These are phyloP conservation scores for Oxycera nigricornis DNA, from an alignment of 2,888 invertebrate genomes.

Conservation along the genomic window DNA sequence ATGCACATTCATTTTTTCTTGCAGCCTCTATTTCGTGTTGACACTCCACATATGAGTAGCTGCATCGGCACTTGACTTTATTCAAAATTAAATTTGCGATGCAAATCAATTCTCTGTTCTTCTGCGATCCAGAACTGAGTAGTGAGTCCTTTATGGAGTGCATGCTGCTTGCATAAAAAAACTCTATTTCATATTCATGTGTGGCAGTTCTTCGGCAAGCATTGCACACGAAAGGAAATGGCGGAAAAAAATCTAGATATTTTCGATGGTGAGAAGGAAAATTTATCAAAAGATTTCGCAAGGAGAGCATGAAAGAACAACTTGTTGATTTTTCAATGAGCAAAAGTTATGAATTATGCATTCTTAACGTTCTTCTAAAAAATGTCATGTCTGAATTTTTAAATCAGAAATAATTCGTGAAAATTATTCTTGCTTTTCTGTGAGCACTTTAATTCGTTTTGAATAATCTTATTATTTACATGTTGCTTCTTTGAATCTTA, in stretches of 20 bases:
- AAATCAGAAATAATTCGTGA: no score
- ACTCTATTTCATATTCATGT: conserved; percentile 7
- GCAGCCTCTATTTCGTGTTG: no score
- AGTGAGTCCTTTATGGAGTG: background rate
- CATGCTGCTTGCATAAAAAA: background rate
- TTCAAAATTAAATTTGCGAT: conserved; percentile 18
- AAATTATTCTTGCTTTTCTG: no score
- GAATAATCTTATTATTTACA: no score
- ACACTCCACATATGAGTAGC: background rate
- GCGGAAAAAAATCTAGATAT: background rate
- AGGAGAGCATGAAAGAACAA: conserved; percentile 6
- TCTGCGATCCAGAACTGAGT: background rate
- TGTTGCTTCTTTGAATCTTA: no score
- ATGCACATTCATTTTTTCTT: no score
- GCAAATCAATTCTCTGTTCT: conserved; percentile 20
- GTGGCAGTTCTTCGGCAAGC: background rate
- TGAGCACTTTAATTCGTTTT: no score
- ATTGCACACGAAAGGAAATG: background rate
- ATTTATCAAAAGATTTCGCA: background rate
- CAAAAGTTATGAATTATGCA: no score
- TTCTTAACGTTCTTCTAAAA: no score
- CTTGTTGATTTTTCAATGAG: conserved; percentile 22
- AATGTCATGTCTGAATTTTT: no score
- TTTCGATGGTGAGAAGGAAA: background rate
- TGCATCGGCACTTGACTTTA: background rate